A percentile compares a stretch with the other conserved stretches of the same genome.
Conservation (phyloP, 2,113 vertebrate species). For the Gadus chalcogrammus region DNA sequence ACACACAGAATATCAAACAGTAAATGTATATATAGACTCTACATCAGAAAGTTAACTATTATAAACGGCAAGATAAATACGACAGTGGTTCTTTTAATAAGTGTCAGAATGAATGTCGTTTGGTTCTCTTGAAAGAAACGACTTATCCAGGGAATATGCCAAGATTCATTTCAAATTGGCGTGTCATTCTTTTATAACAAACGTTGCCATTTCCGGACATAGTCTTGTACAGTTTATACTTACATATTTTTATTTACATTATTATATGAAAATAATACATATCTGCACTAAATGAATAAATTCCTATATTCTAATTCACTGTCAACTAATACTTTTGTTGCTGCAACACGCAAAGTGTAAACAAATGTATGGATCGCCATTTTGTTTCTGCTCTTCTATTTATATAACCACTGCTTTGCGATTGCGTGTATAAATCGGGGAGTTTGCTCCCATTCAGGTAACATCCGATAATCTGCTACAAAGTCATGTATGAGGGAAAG, state of each 20-base stretch:
- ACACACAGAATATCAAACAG: not conserved
- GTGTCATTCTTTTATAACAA: not conserved
- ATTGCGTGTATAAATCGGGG: not conserved
- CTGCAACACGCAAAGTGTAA: not conserved
- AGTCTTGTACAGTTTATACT: not conserved
- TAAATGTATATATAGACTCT: not conserved
- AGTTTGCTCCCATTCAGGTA: not conserved
- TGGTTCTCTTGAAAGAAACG: not conserved
- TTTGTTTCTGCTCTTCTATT: not conserved
- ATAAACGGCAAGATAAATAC: not conserved
- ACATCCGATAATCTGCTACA: too few species aligned
- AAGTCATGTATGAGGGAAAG: too few species aligned
- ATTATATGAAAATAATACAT: not conserved
- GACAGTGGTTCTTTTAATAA: constrained; percentile 1
- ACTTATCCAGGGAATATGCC: not conserved
- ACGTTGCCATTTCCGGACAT: not conserved
- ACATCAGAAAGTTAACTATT: not conserved
- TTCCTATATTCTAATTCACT: not conserved
- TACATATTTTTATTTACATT: not conserved
- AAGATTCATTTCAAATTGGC: not conserved
- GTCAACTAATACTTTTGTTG: too few species aligned
- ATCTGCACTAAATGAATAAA: not conserved
- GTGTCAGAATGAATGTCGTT: too few species aligned
- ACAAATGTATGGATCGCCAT: not conserved
- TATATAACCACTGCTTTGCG: not conserved